phyloP scores from a whole-genome alignment of 2,797 vertebrate species.

The Sorex maritimensis region DNA sequence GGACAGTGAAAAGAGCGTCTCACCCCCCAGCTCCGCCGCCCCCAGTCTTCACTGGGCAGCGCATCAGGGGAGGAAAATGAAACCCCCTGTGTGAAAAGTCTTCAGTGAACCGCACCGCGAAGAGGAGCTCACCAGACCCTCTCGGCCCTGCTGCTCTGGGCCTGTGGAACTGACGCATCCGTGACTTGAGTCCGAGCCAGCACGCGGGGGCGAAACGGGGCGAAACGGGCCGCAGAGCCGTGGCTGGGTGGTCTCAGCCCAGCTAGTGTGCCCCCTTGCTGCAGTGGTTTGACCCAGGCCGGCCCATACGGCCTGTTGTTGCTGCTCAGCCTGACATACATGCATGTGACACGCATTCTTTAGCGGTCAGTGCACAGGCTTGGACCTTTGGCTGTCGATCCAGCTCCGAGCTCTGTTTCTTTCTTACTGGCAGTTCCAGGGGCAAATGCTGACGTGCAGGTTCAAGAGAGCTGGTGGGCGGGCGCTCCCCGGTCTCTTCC shows the following conservation, averaged over 20 bases:
- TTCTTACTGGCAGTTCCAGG: background rate
- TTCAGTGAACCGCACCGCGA: background rate
- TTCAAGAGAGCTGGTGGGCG: background rate
- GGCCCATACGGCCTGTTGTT: background rate
- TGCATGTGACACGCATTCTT: too few species aligned
- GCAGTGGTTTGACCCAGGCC: background rate
- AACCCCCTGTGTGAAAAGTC: background rate
- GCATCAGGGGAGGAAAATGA: background rate
- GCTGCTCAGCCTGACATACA: background rate
- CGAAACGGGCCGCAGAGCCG: background rate
- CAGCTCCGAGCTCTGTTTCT: background rate
- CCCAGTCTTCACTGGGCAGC: background rate
- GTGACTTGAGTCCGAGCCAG: background rate
- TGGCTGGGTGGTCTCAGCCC: accelerated
- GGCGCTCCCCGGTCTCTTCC: background rate
- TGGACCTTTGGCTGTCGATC: background rate
- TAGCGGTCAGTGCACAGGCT: background rate
- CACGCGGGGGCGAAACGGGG: background rate
- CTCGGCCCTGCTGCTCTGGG: background rate
- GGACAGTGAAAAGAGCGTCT: background rate
- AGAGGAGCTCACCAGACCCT: accelerated
- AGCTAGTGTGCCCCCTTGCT: background rate
- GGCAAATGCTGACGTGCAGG: background rate
- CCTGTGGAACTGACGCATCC: background rate
- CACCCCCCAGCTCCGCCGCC: background rate